Percentiles rank a stretch among this genome's conserved stretches.
Conservation (phyloP, 2,113 vertebrate genomes). For the human region GRCh38 chr1:13927001-13927500, state of each 20-base stretch:
- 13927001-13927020: neutral
- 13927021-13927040: neutral
- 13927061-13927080: neutral
- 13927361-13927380: neutral
- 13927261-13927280: neutral
- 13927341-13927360: neutral
- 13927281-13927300: neutral
- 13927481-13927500: no score
- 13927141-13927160: neutral
- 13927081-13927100: neutral
- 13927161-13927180: neutral
- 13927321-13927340: neutral
- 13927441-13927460: neutral
- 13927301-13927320: neutral
- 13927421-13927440: neutral
- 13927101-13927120: neutral
- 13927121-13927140: neutral
- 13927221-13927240: neutral
- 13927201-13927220: neutral
- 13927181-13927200: neutral
- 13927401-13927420: neutral
- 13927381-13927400: neutral
- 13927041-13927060: rapidly evolving
- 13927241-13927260: neutral
- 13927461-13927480: neutral